These are phyloP conservation scores for Brachyhypopomus gauderio DNA, from an alignment of 2,113 vertebrate species.

Conservation along the genomic window DNA sequence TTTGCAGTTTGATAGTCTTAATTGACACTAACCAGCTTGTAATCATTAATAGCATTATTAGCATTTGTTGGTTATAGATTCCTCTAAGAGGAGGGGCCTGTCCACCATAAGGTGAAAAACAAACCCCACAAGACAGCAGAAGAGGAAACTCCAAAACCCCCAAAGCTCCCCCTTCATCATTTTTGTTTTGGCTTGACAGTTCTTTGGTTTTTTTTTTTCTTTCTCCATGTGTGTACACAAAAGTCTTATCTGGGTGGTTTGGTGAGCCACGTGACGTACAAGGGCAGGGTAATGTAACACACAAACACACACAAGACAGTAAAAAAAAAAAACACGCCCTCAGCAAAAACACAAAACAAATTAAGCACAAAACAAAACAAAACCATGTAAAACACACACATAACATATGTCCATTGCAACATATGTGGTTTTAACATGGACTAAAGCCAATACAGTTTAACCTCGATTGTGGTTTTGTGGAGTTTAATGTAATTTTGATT, in stretches of 20 bases:
- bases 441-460: background rate
- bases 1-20: background rate
- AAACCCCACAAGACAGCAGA: background rate
- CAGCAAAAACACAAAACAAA: no score
- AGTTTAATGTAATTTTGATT: conserved; percentile 7
- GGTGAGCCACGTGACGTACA: background rate
- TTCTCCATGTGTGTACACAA: background rate
- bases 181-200: background rate
- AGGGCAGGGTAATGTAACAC: background rate
- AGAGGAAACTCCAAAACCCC: background rate
- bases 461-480: background rate
- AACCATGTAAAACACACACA: no score
- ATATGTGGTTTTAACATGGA: background rate
- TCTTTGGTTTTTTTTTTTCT: background rate
- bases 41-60: conserved; percentile 10
- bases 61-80: background rate
- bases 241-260: background rate
- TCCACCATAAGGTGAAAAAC: background rate
- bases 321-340: background rate
- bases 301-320: background rate
- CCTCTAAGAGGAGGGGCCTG: background rate
- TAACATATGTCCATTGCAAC: no score
- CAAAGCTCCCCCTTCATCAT: background rate
- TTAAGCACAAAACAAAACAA: no score
- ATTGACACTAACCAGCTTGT: background rate